These are phyloP conservation scores for Silurus asotus DNA, from an alignment of 2,113 vertebrate genomes.

Conservation along the genomic window DNA sequence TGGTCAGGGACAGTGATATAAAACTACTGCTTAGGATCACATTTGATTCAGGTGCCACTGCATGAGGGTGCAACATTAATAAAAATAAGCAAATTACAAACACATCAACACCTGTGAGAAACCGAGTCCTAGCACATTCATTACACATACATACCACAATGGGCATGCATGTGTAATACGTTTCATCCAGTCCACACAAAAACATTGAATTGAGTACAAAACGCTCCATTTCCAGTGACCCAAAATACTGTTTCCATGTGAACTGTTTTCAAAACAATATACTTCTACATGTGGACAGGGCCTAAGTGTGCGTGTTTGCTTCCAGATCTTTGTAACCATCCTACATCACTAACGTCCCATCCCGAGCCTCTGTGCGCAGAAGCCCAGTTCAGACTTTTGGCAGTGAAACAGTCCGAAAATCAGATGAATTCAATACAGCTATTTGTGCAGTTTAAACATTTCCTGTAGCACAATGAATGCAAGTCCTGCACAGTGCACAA, in stretches of 20 bases:
- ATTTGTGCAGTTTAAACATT: not conserved
- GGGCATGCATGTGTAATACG: not conserved
- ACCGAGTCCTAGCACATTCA: not conserved
- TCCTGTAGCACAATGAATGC: slow-evolving; percentile 3
- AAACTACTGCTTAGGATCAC: not conserved
- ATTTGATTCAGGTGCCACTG: not conserved
- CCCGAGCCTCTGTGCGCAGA: not conserved
- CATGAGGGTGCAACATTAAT: not conserved
- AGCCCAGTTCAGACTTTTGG: not conserved
- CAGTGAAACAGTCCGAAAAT: not conserved
- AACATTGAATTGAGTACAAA: not conserved
- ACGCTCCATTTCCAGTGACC: not conserved
- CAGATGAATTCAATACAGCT: not conserved
- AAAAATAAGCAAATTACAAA: not conserved
- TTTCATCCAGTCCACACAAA: not conserved
- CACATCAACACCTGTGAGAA: not conserved
- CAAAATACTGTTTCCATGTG: not conserved
- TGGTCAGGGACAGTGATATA: not conserved
- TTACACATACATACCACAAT: not conserved
- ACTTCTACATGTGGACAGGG: not conserved
- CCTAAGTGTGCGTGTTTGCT: slow-evolving; percentile 1
- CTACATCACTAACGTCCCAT: not conserved
- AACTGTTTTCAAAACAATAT: not conserved
- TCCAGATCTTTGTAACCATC: not conserved
- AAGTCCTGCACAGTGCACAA: slow-evolving; percentile 7